A percentile compares a stretch with the other conserved stretches of the same genome.
Evolutionary conservation across 2,888 invertebrate species (phyloP).

Genomic region (Buathra laborator): DNA sequence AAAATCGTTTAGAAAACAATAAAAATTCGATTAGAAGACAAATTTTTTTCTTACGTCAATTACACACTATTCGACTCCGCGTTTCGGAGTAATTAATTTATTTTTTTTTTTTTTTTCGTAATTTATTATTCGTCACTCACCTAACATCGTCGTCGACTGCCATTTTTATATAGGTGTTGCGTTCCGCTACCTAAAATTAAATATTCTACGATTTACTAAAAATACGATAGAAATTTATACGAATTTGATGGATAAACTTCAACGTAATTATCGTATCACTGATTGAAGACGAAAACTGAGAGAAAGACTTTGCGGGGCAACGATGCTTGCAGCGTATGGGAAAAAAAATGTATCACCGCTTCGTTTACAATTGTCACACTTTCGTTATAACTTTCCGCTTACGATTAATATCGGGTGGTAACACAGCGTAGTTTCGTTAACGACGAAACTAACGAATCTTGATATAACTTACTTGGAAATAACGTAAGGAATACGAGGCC

Average conservation of each 20-base stretch:
- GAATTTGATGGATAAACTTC: neutral
- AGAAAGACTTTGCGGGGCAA: neutral
- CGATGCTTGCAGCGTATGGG: neutral
- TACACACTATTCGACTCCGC: neutral
- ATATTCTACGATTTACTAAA: constrained; percentile 19
- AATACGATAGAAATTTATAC: neutral
- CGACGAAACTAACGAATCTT: neutral
- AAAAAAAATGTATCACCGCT: neutral
- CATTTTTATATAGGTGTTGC: constrained; percentile 66
- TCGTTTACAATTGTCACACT: neutral
- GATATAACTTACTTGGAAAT: constrained; percentile 66
- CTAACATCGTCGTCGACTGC: constrained; percentile 72
- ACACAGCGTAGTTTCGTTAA: constrained; percentile 9
- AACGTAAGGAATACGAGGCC: constrained; percentile 66
- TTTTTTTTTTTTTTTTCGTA: neutral
- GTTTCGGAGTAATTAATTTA: neutral
- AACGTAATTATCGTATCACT: neutral
- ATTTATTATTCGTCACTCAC: constrained; percentile 64
- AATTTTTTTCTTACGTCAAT: constrained; percentile 8
- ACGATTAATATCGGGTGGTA: neutral
- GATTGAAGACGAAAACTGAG: neutral
- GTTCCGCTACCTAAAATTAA: constrained; percentile 64
- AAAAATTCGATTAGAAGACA: neutral
- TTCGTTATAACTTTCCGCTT: constrained; percentile 1
- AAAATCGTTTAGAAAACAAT: constrained; percentile 39